phyloP scores from a whole-genome alignment of 2,113 vertebrate genomes.

The Nesoenas mayeri region DNA sequence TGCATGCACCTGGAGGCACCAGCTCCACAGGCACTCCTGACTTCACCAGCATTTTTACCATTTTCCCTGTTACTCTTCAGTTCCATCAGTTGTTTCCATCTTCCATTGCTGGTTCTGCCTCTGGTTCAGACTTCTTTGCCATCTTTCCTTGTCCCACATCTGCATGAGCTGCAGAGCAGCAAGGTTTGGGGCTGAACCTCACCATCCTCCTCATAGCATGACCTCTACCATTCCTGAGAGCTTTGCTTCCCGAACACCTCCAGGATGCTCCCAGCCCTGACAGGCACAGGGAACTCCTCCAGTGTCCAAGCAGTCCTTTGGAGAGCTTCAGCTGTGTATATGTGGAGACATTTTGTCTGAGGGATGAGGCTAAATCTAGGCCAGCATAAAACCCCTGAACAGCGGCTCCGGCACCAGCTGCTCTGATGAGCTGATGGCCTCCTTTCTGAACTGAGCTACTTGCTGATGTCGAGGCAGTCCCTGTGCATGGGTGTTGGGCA shows the following conservation, averaged over 20 bases:
- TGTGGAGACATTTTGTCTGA: slow-evolving; percentile 25
- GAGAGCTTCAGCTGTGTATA: neutral
- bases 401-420: slow-evolving; percentile 7
- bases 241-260: neutral
- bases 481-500: fast-evolving
- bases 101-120: neutral
- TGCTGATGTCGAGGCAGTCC: neutral
- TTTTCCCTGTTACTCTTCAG: neutral
- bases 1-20: fast-evolving
- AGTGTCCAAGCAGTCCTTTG: neutral
- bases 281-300: neutral
- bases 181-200: neutral
- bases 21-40: neutral
- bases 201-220: neutral
- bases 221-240: neutral
- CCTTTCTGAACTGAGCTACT: neutral
- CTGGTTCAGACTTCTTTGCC: neutral
- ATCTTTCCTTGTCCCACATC: neutral
- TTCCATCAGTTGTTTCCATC: neutral
- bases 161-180: neutral
- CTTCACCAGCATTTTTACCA: fast-evolving
- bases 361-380: slow-evolving; percentile 13
- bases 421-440: neutral
- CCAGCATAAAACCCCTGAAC: neutral
- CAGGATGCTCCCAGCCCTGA: no score